A percentile compares a stretch with the other conserved stretches of the same genome.
phyloP scores from a whole-genome alignment of 2,113 vertebrate species.

The Nothoprocta perdicaria region DNA sequence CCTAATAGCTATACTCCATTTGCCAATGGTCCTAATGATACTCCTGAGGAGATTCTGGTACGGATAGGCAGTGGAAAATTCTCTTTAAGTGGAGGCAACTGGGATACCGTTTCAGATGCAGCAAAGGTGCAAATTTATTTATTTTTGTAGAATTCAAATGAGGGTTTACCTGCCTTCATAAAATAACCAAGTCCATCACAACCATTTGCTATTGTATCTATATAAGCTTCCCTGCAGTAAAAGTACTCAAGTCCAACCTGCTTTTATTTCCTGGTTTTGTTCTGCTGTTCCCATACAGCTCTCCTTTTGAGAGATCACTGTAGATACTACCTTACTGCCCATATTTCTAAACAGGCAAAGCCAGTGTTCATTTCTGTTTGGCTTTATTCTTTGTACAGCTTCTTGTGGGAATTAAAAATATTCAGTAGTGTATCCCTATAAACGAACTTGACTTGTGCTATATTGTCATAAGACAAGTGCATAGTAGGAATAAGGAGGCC shows the following conservation, averaged over 20 bases:
- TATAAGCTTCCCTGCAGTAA: not conserved
- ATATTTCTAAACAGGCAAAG: not conserved
- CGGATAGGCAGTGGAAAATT: conserved; percentile 96
- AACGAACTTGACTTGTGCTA: not conserved
- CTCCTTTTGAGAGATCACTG: not conserved
- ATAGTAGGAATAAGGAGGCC: not conserved
- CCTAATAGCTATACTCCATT: conserved; percentile 91
- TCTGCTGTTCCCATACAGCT: conserved; percentile 19
- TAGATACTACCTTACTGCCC: conserved; percentile 3
- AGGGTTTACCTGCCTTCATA: not conserved
- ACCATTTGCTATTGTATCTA: not conserved
- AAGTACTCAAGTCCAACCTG: not conserved
- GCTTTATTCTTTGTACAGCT: not conserved
- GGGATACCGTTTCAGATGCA: conserved; percentile 95
- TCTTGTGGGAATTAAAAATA: not conserved
- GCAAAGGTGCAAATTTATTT: conserved; percentile 87
- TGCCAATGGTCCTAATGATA: conserved; percentile 95
- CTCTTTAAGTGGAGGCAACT: conserved; percentile 93
- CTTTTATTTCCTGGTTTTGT: not conserved
- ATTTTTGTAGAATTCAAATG: not conserved
- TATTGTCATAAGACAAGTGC: not conserved
- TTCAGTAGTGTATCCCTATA: not conserved
- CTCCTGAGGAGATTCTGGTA: conserved; percentile 94
- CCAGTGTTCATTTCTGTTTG: not conserved
- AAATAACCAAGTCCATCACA: not conserved